A percentile compares a stretch with the other conserved stretches of the same genome.
These are phyloP conservation scores for Gerris lacustris DNA, from an alignment of 2,888 invertebrate genomes.

Conservation along the genomic window DNA sequence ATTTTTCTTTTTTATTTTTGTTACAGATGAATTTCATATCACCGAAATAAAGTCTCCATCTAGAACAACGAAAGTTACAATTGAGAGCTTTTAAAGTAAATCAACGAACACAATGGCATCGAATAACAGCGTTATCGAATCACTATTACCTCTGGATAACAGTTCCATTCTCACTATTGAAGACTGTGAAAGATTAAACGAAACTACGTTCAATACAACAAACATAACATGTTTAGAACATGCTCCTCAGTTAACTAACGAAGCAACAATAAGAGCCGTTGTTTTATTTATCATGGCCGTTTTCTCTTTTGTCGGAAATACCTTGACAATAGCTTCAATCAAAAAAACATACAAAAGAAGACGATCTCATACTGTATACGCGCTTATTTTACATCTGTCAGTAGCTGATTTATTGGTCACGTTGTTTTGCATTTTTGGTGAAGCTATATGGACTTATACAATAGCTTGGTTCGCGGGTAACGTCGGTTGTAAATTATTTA, in stretches of 20 bases:
- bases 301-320: slow-evolving; percentile 59
- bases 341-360: slow-evolving; percentile 36
- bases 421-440: slow-evolving; percentile 58
- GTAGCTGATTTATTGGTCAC: slow-evolving; percentile 71
- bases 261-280: slow-evolving; percentile 51
- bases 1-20: too few relatives aligned
- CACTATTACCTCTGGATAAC: background rate
- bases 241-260: slow-evolving; percentile 54
- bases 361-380: slow-evolving; percentile 44
- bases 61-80: too few relatives aligned
- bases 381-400: slow-evolving; percentile 67
- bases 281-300: slow-evolving; percentile 57
- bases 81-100: too few relatives aligned
- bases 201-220: background rate
- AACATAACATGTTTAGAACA: slow-evolving; percentile 44
- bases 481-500: slow-evolving; percentile 62
- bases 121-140: too few relatives aligned
- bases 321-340: slow-evolving; percentile 65
- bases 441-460: slow-evolving; percentile 66
- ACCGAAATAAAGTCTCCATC: too few relatives aligned
- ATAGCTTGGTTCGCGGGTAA: slow-evolving; percentile 73
- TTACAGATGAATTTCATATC: too few relatives aligned
- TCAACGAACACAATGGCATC: too few relatives aligned
- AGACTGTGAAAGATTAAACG: background rate
- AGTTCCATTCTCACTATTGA: background rate